These are phyloP conservation scores for Porites lobata DNA, from an alignment of 92 coral and sea anemone species.

Conservation along the genomic window DNA sequence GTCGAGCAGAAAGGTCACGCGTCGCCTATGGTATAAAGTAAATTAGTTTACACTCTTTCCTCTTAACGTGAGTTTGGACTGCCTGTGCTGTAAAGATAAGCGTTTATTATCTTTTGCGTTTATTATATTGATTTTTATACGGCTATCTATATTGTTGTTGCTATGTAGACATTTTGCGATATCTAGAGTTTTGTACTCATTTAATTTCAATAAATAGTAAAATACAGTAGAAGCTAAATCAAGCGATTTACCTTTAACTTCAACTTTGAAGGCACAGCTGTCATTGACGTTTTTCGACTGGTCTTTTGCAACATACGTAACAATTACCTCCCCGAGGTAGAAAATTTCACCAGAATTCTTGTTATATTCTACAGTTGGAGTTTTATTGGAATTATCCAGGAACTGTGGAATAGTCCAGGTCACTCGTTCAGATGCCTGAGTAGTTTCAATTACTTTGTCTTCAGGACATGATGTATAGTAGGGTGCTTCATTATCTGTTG, in stretches of 20 bases:
- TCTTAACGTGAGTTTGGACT: too few species aligned
- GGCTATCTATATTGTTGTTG: too few species aligned
- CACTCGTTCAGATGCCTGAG: slow-evolving; percentile 42
- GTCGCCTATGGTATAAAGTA: too few species aligned
- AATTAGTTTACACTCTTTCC: too few species aligned
- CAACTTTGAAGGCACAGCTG: slow-evolving; percentile 80
- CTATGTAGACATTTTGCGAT: too few species aligned
- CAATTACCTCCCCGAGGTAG: slow-evolving; percentile 71
- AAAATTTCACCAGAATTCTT: slow-evolving; percentile 56
- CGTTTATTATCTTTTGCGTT: too few species aligned
- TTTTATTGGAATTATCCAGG: slow-evolving; percentile 84
- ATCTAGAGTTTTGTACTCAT: too few species aligned
- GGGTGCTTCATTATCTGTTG: slow-evolving; percentile 89
- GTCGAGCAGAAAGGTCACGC: too few species aligned
- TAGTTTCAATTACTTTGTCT: slow-evolving; percentile 67
- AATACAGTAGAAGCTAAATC: too few species aligned
- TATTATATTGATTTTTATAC: too few species aligned
- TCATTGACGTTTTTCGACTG: slow-evolving; percentile 74
- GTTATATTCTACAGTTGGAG: slow-evolving; percentile 54
- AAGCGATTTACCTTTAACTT: slow-evolving; percentile 76
- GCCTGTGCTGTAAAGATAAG: too few species aligned
- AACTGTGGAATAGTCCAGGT: slow-evolving; percentile 80
- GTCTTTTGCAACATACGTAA: slow-evolving; percentile 79
- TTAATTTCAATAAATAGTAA: too few species aligned
- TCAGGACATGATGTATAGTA: slow-evolving; percentile 84